Evolutionary conservation across 2,797 vertebrate genomes (phyloP), one percentile per base, ranked within the genome.

Genomic region (Danio choprae): DNA sequence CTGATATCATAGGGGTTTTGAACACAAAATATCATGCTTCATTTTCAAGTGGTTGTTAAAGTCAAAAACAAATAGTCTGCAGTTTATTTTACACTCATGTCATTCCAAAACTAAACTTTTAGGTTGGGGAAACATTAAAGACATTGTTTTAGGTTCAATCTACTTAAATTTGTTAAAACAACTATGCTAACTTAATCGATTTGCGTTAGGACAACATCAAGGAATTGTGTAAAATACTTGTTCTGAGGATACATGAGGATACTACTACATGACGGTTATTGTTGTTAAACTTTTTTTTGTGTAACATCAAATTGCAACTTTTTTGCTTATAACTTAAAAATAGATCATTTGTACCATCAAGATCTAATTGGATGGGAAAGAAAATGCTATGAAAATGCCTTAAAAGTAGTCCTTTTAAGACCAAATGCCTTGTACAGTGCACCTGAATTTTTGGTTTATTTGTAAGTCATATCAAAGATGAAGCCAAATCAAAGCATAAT

Each of bases 381-480:
- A 15, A 9, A 29, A 9, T 48, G 11, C 18, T 12, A 65, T 65
- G 12, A 46, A 65, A 46, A 64, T 44, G 20, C 62, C 41, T 44
- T 65, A 22, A 62, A 40, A 38, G 59, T 36, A 40, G 10, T 16
- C 15, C 36, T 62, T 62, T 62, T 40, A 40, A 60, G 59, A 40
- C 36, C 62, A 62, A 40, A 62, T 7, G 18, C 13, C 18, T 65
- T 65, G n/a, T 22, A 2, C 44, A 46, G 43, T 46, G 43, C 12
- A 65, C 63, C 18, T 65, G 43, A 46, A 22, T 46, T 44, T 22
- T 22, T 15, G 1, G 22, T 50, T 38, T 16, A 44, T 69, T 69
- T 69, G 65, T 69, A 51, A 69, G 20, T 4, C 12, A 6, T 38
- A 69, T 69, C 15, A 51, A 38, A 16, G 29, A 20, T 56, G 68